A percentile compares a stretch with the other conserved stretches of the same genome.
Conservation (phyloP, 1,140 invertebrate genomes). For the Danaus plexippus region DNA sequence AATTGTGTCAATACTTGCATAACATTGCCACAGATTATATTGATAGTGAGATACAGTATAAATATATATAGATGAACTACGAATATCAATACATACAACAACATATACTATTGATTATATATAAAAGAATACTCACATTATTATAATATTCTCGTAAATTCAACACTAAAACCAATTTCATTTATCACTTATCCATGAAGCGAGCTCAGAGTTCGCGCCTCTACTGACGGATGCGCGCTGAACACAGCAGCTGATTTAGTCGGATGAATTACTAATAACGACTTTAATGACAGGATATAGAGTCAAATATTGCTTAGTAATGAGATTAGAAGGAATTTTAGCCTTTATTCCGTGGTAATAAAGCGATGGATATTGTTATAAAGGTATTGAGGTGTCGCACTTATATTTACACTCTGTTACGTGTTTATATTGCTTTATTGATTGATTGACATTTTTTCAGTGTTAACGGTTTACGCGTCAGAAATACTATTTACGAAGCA, state of each 20-base stretch:
- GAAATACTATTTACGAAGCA: too few relatives aligned
- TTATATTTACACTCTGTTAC: constrained; percentile 11
- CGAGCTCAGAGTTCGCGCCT: constrained; percentile 44
- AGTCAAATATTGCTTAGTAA: neutral
- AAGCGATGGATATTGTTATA: constrained; percentile 3
- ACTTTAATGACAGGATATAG: neutral
- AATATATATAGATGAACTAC: too few relatives aligned
- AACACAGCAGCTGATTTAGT: constrained; percentile 35
- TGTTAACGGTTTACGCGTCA: too few relatives aligned
- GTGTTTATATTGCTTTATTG: constrained; percentile 1
- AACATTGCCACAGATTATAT: too few relatives aligned
- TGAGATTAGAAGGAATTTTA: constrained; percentile 12
- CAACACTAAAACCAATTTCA: too few relatives aligned
- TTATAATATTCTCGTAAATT: too few relatives aligned
- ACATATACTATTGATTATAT: too few relatives aligned
- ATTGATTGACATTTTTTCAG: too few relatives aligned
- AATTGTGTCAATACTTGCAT: too few relatives aligned
- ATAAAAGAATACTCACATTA: too few relatives aligned
- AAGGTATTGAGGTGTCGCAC: constrained; percentile 13
- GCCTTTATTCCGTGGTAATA: constrained; percentile 4
- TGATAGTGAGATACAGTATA: too few relatives aligned
- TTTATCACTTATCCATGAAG: constrained; percentile 19
- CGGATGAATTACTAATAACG: constrained; percentile 7
- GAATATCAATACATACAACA: too few relatives aligned
- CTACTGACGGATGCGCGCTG: constrained; percentile 42